Base-by-base conservation (phyloP, 1,140 invertebrate genomes). In the Eubasilissa regina region DNA sequence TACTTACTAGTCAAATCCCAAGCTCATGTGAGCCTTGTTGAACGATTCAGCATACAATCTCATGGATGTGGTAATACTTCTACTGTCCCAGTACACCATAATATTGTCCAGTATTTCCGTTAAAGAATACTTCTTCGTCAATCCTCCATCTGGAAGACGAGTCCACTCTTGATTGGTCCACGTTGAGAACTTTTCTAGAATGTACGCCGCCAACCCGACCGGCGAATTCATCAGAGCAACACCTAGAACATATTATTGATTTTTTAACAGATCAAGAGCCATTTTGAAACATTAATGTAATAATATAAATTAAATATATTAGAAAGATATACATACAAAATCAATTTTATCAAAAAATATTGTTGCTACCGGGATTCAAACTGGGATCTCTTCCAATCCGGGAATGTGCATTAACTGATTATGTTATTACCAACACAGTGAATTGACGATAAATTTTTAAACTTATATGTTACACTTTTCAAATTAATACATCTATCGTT, bases 61-160 rank as follows among this genome's bases (percentile, higher is more conserved):
- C 84, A 93, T 87, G 0, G 93, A 91, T 0, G 92, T 92, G 0
- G 93, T 93, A 44, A 94, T 94, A 66, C 90, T 90, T 15, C 90
- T 90, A n/a, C 91, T 92, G 0, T 91, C 86, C 94, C 94, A 96
- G 84, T 96, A 96, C 77, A 95, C 86, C 92, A 94, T 94, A 0
- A 95, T 88, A 84, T 94, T 95, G 77, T 95, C 94, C 1, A 96
- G 84, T 0, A 96, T 84, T 81, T 92, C 89, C 76, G 93, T 92
- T 51, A 91, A 84, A 7, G 89, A 86, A 84, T 90, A 93, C 80
- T 92, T 91, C 0, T 88, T 85, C 0, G 88, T 86, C 9, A 95
- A 84, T 43, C 92, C 92, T 8, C 92, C 93, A 84, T 94, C 92
- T 66, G 72, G 60, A 74, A 70, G 86, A 85, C n/a, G 21, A 17